Evolutionary conservation across 2,113 vertebrate genomes (phyloP), one percentile per base, ranked within the genome.

Genomic region (Rhinolophus sinicus): DNA sequence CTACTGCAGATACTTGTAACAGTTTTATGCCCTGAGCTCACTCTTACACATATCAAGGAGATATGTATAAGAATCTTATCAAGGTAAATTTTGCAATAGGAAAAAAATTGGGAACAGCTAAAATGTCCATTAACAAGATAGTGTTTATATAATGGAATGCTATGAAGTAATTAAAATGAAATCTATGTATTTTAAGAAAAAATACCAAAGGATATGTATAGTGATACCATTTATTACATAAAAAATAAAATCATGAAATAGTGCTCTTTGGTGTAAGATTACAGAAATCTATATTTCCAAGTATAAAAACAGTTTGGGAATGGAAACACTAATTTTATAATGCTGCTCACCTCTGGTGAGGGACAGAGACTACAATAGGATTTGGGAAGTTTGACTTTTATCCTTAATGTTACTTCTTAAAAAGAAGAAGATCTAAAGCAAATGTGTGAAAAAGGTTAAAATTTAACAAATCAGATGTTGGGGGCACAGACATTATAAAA

Each of bases 151-250:
- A 69, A 26, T 69, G 13, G 26, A 90, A n/a, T 85, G 9, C 28
- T 56, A 2, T 87, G 28, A 90, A 80, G 28, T 72, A 91, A 88
- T 77, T 90, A 87, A 60, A 44, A 24, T 94, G 54, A 87, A 93
- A 78, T 81, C 7, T 9, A 11, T n/a, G 1, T 69, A 50, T 94
- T 9, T 93, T 77, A 11, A 70, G 50, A 75, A 80, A 90, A 86
- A 80, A 89, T 65, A 56, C 58, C 40, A 14, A 50, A 87, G 75
- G 52, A 44, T 75, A 19, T 8, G 13, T 54, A 19, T 44, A 78
- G n/a, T 70, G 30, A 52, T 85, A 67, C 4, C 8, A 88, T 88
- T 65, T 72, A 82, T 83, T 77, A 52, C 52, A 16, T 58, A 56
- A 44, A 91, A 90, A 88, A 35, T 81, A 28, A 72, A 65, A 81